These are phyloP conservation scores for Acrossocheilus wenchowensis DNA, from an alignment of 2,797 vertebrate species.

Conservation along the genomic window DNA sequence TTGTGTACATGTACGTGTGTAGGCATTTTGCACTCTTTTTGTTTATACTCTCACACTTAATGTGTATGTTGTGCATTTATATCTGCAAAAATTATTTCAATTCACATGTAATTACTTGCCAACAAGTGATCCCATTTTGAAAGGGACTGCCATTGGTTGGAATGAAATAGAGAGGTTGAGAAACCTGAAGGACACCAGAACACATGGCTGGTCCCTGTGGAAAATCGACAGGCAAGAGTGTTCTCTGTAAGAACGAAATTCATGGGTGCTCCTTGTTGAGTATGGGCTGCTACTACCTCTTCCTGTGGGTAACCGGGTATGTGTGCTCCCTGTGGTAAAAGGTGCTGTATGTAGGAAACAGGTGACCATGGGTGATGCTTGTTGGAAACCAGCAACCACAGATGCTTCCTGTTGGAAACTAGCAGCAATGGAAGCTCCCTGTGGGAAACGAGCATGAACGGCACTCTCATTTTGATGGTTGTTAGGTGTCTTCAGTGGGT, in stretches of 20 bases:
- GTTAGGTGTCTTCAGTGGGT: too few species aligned
- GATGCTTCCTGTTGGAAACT: neutral
- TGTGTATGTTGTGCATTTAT: neutral
- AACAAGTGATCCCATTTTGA: neutral
- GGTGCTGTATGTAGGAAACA: neutral
- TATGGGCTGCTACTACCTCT: neutral
- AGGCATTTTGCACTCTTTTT: neutral
- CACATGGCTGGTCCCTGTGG: neutral
- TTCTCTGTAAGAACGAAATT: neutral
- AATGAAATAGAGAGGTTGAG: too few species aligned
- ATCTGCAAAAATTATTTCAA: neutral
- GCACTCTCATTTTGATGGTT: neutral
- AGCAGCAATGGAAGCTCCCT: neutral
- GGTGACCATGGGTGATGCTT: neutral
- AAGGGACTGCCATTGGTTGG: neutral
- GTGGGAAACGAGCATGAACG: neutral
- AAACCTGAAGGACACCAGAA: neutral
- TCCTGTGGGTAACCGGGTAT: neutral
- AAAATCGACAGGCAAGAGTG: neutral
- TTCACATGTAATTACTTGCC: neutral
- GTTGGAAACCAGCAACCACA: neutral
- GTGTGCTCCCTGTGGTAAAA: neutral
- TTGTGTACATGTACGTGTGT: neutral
- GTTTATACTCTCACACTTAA: neutral
- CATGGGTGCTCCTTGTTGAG: neutral